Conservation (phyloP, 1,140 invertebrate species). For the Dendrolimus kikuchii region DNA sequence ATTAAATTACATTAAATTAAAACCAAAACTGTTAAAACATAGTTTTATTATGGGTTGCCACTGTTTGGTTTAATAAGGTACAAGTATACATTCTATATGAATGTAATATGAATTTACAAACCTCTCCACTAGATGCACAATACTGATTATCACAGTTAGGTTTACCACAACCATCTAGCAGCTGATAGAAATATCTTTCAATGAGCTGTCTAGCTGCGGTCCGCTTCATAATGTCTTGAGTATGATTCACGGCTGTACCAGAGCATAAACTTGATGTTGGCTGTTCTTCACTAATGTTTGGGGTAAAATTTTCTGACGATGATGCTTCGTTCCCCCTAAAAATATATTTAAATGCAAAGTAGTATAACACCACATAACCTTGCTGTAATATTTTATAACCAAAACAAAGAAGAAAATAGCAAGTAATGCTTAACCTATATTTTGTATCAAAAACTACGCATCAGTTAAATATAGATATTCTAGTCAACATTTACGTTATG, state of each 20-base stretch:
- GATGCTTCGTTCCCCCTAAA: slow-evolving; percentile 66
- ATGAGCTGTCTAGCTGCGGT: slow-evolving; percentile 90
- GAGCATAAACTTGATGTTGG: slow-evolving; percentile 45
- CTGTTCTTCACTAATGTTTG: slow-evolving; percentile 38
- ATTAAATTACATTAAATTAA: too few species aligned
- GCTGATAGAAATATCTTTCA: slow-evolving; percentile 93
- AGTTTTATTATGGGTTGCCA: too few species aligned
- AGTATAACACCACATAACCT: neutral
- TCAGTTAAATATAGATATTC: slow-evolving; percentile 11
- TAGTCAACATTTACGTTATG: neutral
- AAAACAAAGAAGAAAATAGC: slow-evolving; percentile 58
- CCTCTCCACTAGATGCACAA: slow-evolving; percentile 91
- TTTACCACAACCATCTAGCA: slow-evolving; percentile 93
- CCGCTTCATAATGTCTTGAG: slow-evolving; percentile 85
- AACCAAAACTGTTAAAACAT: too few species aligned
- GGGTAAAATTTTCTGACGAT: slow-evolving; percentile 61
- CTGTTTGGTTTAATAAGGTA: too few species aligned
- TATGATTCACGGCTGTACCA: slow-evolving; percentile 28
- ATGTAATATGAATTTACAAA: slow-evolving; percentile 44
- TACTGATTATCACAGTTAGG: slow-evolving; percentile 85
- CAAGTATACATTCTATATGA: too few species aligned
- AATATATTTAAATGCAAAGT: slow-evolving; percentile 5
- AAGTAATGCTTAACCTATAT: slow-evolving; percentile 56
- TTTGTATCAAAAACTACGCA: slow-evolving; percentile 21
- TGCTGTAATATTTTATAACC: slow-evolving; percentile 9